Evolutionary conservation across 2,113 vertebrate genomes (phyloP).

Genomic region (Falco punctatus): DNA sequence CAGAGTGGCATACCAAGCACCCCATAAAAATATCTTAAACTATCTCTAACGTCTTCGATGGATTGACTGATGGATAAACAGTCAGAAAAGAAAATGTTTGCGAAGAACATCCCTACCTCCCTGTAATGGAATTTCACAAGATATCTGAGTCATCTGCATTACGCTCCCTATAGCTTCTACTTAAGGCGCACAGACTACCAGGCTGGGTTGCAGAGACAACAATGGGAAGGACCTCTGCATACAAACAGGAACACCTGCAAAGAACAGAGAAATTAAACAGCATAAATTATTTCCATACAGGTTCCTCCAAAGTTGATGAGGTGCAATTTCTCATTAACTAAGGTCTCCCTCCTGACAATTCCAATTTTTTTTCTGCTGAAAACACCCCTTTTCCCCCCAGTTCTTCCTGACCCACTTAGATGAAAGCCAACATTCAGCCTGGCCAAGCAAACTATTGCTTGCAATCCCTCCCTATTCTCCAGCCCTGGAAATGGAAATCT

Average conservation of each 20-base stretch:
- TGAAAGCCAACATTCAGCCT: constrained; percentile 28
- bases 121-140: not conserved
- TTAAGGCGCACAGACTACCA: not conserved
- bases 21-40: not conserved
- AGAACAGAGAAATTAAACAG: constrained; percentile 57
- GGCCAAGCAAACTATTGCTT: not conserved
- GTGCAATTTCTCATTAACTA: constrained; percentile 28
- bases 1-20: not conserved
- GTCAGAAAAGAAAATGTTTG: not conserved
- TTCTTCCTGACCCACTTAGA: constrained; percentile 51
- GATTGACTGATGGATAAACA: not conserved
- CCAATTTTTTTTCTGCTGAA: not conserved
- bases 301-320: constrained; percentile 9
- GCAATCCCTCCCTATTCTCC: not conserved
- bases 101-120: not conserved
- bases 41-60: not conserved
- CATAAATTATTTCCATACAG: constrained; percentile 35
- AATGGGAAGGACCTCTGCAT: constrained; percentile 6
- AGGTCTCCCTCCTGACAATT: constrained; percentile 32
- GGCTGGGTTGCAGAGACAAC: constrained; percentile 12
- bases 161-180: not conserved
- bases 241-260: constrained; percentile 53
- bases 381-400: not conserved
- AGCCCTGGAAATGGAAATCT: constrained; percentile 21
- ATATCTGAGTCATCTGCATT: not conserved